Evolutionary conservation across 2,797 vertebrate genomes (phyloP).

Genomic region (Eulemur rubriventer): DNA sequence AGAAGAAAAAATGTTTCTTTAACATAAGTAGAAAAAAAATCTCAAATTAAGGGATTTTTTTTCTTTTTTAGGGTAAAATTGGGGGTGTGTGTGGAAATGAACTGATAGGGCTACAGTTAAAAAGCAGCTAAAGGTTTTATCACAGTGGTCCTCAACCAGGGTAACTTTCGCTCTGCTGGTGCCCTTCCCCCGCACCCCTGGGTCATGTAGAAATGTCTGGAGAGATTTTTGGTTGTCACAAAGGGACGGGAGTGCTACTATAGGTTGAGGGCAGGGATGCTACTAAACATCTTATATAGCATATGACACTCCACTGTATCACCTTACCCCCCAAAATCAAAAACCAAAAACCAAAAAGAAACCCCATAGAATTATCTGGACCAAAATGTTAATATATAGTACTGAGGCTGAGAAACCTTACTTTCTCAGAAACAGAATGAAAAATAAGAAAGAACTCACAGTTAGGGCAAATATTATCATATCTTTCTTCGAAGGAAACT

Average conservation of each 20-base stretch:
- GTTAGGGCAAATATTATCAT: neutral
- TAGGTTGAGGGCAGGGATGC: neutral
- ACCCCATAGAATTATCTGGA: neutral
- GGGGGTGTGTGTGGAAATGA: neutral
- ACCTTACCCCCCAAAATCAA: accelerated
- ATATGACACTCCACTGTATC: neutral
- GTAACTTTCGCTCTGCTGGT: neutral
- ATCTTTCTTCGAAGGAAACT: neutral
- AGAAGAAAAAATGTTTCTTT: neutral
- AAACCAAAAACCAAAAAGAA: neutral
- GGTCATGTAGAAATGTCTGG: neutral
- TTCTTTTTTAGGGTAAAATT: neutral
- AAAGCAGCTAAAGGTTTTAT: neutral
- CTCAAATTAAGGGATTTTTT: neutral
- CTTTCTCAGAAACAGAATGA: neutral
- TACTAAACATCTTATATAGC: neutral
- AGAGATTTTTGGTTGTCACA: neutral
- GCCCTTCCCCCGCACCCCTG: too few species aligned
- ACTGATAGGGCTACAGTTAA: neutral
- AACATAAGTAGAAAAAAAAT: neutral
- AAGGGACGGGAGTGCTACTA: neutral
- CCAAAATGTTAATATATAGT: neutral
- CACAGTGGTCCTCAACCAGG: neutral
- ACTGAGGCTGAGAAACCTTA: neutral
- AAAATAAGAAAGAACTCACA: neutral